Percentiles rank a stretch among this genome's conserved stretches.
Conservation (phyloP, 2,113 vertebrate genomes). For the Calypte anna region DNA sequence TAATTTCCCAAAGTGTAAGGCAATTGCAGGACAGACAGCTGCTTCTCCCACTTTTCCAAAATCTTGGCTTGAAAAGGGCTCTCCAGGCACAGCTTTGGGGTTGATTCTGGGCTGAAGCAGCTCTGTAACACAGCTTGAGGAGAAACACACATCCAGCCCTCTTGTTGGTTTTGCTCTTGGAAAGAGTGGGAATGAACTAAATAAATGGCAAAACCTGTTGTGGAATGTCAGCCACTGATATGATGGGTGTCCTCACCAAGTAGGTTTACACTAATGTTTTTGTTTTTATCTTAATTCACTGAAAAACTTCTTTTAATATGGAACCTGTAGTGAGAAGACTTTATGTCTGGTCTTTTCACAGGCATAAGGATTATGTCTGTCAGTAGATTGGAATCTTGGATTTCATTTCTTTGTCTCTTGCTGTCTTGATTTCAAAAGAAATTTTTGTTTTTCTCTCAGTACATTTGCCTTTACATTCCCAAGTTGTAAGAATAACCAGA, state of each 20-base stretch:
- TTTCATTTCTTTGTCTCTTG: background rate
- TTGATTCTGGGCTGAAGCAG: background rate
- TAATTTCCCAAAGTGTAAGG: background rate
- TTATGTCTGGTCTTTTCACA: background rate
- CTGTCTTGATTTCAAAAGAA: background rate
- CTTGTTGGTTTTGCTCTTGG: background rate
- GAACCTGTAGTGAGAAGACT: background rate
- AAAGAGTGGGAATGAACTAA: background rate
- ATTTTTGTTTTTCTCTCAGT: background rate
- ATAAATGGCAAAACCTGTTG: background rate
- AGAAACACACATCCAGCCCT: background rate
- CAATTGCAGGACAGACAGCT: background rate
- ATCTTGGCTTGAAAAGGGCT: background rate
- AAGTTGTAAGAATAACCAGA: background rate
- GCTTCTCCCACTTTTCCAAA: background rate
- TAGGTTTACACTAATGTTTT: background rate
- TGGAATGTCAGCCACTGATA: background rate
- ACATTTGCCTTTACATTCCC: background rate
- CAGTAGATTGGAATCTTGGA: background rate
- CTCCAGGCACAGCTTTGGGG: background rate
- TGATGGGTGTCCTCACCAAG: background rate
- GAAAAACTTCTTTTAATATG: background rate
- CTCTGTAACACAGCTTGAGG: background rate
- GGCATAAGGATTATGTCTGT: background rate
- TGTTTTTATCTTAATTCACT: background rate